Evolutionary conservation across 2,888 invertebrate genomes (phyloP), one percentile per base, ranked within the genome.

Genomic region (Chorisops tibialis): DNA sequence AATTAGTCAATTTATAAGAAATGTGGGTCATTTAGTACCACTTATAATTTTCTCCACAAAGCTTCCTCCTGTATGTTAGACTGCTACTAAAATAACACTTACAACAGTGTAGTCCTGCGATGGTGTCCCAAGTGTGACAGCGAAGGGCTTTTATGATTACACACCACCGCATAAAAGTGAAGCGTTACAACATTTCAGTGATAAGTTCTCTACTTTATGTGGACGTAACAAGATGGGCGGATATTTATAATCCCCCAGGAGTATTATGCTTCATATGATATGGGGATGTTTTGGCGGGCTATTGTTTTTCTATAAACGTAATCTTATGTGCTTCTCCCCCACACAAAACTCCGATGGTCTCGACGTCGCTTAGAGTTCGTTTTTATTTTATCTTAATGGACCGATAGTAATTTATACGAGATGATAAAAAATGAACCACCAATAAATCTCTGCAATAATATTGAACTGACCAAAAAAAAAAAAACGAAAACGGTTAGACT

Each of bases 371-470:
- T n/a, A 58, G 47, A 11, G 16, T 6, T n/a, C 35, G 16, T 47
- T 22, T 60, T 51, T 56, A 38, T 45, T 63, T 63, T 64, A 64
- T 64, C 64, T 64, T 64, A 61, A 61, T 61, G 61, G 58, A 47
- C 19, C 41, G 61, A 64, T 64, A 58, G 64, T 51, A 61, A 61
- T 64, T 64, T 64, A 64, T 61, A 58, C 45, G 61, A 64, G 50
- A 61, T 61, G 61, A 64, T 61, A 64, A 64, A 64, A 64, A 64
- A 61, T 61, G 58, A 51, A 50, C 48, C n/a, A n/a, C n/a, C 54
- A 64, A 64, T 64, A 64, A 64, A 64, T 64, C 64, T 61, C 48
- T 30, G n/a, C 38, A 19, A n/a, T n/a, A n/a, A 30, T 21, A 30
- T 22, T 47, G 47, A 24, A 47, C 24, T 18, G n/a, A 12, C 35